Evolutionary conservation across 2,113 vertebrate species (phyloP).

Genomic region (Perccottus glenii): DNA sequence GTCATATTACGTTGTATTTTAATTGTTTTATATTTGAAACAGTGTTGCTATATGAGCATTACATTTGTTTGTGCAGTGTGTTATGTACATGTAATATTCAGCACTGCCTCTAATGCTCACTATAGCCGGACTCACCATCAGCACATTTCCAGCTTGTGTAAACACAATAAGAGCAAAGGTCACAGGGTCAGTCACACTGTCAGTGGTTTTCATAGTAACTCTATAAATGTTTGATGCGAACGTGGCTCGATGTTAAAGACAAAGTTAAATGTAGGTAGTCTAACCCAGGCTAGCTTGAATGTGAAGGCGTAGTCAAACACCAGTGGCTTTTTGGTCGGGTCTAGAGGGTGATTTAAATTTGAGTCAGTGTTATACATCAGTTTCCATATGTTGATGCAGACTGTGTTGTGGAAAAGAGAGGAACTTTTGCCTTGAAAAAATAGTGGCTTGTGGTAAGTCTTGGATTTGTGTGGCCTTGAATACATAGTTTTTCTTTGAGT

Average conservation of each 20-base stretch:
- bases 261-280: no score
- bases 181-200: conserved; percentile 39
- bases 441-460: conserved; percentile 34
- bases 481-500: neutral
- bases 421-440: conserved; percentile 23
- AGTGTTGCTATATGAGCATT: neutral
- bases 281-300: no score
- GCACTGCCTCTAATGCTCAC: conserved; percentile 35
- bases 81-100: conserved; percentile 17
- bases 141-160: conserved; percentile 72
- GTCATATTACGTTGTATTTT: no score
- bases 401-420: conserved; percentile 4
- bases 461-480: neutral
- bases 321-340: no score
- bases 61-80: neutral
- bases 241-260: no score
- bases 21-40: no score
- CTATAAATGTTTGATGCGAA: conserved; percentile 45
- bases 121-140: conserved; percentile 54
- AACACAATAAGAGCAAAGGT: conserved; percentile 66
- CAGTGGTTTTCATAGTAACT: conserved; percentile 29
- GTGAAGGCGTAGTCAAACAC: no score
- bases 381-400: neutral
- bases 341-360: neutral
- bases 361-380: conserved; percentile 7